Conservation (phyloP, 2,797 vertebrate species). For the Microcaecilia unicolor region DNA sequence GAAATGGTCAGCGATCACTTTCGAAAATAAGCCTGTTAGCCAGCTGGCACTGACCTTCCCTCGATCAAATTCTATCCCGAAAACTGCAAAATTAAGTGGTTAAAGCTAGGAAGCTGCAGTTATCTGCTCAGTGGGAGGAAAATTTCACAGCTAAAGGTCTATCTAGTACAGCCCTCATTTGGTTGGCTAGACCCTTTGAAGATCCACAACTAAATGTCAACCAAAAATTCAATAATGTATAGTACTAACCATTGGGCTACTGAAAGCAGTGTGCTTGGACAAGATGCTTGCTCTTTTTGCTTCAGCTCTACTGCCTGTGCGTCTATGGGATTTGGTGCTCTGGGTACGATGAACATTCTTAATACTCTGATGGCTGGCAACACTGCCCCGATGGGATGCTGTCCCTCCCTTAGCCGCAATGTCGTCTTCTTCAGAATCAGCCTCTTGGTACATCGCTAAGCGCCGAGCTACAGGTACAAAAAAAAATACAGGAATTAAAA, state of each 20-base stretch:
- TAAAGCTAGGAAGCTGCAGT: too few relatives aligned
- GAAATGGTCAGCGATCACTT: too few relatives aligned
- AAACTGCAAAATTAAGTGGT: too few relatives aligned
- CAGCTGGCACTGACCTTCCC: too few relatives aligned
- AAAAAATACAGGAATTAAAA: background rate
- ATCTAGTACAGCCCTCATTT: too few relatives aligned
- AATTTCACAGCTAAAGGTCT: too few relatives aligned
- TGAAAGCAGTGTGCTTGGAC: conserved; percentile 91
- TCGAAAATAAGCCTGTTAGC: too few relatives aligned
- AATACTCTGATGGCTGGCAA: conserved; percentile 75
- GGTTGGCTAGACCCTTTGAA: too few relatives aligned
- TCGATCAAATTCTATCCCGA: too few relatives aligned
- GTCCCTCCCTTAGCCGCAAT: conserved; percentile 60
- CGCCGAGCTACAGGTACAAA: conserved; percentile 62
- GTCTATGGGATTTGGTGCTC: conserved; percentile 82
- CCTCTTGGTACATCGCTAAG: conserved; percentile 88
- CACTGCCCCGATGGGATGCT: conserved; percentile 69
- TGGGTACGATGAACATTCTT: conserved; percentile 73
- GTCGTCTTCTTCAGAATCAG: conserved; percentile 89
- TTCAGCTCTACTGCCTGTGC: conserved; percentile 81
- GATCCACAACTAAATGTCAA: too few relatives aligned
- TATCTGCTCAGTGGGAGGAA: too few relatives aligned
- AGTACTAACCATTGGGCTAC: conserved; percentile 86
- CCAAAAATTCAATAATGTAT: background rate
- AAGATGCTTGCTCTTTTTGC: conserved; percentile 86